These are phyloP conservation scores for Amphiprion clarkii DNA, from an alignment of 2,797 vertebrate genomes.

Conservation along the genomic window DNA sequence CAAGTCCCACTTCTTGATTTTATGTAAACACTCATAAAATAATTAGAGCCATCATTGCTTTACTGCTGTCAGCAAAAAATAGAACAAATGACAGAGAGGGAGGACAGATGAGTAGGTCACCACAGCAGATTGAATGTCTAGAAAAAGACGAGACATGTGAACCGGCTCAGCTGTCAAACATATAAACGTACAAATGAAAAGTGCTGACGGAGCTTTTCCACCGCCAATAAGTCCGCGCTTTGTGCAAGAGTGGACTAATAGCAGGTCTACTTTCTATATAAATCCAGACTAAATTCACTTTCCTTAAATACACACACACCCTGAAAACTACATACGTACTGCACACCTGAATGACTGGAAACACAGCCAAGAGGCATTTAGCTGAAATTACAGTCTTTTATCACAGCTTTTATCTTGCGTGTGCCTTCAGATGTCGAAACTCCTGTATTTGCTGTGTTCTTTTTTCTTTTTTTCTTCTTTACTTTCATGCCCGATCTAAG, in stretches of 20 bases:
- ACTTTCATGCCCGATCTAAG: slow-evolving; percentile 17
- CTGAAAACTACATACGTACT: slow-evolving; percentile 68
- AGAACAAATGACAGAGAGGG: slow-evolving; percentile 70
- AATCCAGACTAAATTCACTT: slow-evolving; percentile 80
- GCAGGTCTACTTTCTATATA: slow-evolving; percentile 80
- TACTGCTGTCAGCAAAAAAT: slow-evolving; percentile 58
- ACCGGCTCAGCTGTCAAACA: slow-evolving; percentile 28
- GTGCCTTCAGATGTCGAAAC: slow-evolving; percentile 61
- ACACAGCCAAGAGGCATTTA: slow-evolving; percentile 70
- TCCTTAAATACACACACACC: slow-evolving; percentile 76
- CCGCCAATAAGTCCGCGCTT: slow-evolving; percentile 55
- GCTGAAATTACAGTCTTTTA: slow-evolving; percentile 79
- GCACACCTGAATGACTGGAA: slow-evolving; percentile 67
- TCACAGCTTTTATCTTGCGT: slow-evolving; percentile 73
- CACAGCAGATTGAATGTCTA: slow-evolving; percentile 49
- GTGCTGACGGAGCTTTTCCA: slow-evolving; percentile 65
- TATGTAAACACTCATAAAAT: slow-evolving; percentile 42
- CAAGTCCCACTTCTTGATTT: slow-evolving; percentile 41
- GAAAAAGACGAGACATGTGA: slow-evolving; percentile 33
- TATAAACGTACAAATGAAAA: slow-evolving; percentile 41
- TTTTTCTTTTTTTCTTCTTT: background rate
- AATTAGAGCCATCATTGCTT: slow-evolving; percentile 40
- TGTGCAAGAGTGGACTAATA: slow-evolving; percentile 75
- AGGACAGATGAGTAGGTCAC: slow-evolving; percentile 58
- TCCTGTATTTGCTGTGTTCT: slow-evolving; percentile 17